phyloP scores from a whole-genome alignment of 2,113 vertebrate genomes.

The Neopipo cinnamomea region DNA sequence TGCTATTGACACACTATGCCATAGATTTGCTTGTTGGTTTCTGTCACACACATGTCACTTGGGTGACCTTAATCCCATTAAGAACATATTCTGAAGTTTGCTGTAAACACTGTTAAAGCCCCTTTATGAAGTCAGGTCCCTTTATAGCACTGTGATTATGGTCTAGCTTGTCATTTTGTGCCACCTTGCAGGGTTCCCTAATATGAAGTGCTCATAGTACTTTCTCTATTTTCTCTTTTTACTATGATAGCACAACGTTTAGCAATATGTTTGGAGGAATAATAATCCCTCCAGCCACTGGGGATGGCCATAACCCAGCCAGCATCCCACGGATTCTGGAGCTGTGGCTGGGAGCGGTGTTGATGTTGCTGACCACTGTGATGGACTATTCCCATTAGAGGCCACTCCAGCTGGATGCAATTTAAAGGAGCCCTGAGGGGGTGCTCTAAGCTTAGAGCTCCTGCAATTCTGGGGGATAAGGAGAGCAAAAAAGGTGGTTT shows the following conservation, averaged over 20 bases:
- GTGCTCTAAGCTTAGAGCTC: neutral
- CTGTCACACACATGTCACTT: neutral
- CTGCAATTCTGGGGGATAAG: neutral
- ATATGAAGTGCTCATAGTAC: rapidly evolving
- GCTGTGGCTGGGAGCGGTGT: neutral
- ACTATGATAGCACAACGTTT: neutral
- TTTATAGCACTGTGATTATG: rapidly evolving
- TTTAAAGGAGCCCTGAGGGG: neutral
- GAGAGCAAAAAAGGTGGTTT: neutral
- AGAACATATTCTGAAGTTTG: neutral
- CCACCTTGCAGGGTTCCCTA: neutral
- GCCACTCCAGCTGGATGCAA: slow-evolving; percentile 29
- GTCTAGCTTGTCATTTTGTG: neutral
- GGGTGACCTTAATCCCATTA: neutral
- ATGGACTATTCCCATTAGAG: slow-evolving; percentile 39
- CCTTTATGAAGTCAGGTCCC: neutral
- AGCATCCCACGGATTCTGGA: neutral
- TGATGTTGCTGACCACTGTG: neutral
- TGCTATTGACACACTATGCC: neutral
- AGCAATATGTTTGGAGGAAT: neutral
- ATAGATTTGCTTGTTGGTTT: neutral
- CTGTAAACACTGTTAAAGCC: neutral
- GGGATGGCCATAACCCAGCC: neutral
- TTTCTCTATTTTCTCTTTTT: neutral
- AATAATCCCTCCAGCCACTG: neutral